Evolutionary conservation across 2,797 vertebrate species (phyloP), one percentile per base, ranked within the genome.

Genomic region (Acropternis orthonyx): DNA sequence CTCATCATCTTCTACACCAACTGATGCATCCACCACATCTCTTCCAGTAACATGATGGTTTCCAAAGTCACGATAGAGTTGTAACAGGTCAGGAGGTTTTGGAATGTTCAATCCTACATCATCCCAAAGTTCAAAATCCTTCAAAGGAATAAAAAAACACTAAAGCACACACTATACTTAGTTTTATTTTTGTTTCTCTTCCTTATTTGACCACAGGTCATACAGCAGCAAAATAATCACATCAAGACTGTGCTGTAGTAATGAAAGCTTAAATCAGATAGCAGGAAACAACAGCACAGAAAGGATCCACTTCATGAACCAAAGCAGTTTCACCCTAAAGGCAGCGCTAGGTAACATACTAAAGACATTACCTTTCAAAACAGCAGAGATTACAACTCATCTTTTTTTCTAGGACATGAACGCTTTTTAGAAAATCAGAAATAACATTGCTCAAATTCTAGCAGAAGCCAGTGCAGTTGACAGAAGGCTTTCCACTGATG

Each of bases 111-210:
- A 98, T 66, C 99, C 99, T 73, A 99, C 99, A 71, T 99, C 99
- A 96, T 99, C 99, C 99, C 99, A 99, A 91, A 99, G 96, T 97
- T 99, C 99, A 98, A 99, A 99, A 98, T 99, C 99, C 99, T 99
- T 95, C 37, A 94, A 96, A 95, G 85, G 66, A 87, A 87, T 73
- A 85, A 61, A 78, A 78, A 96, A 32, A 77, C 92, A 83, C 54
- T n/a, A 39, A 91, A 69, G 19, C 22, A 83, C 13, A 87, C 28
- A 34, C 73, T 15, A 88, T 7, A 78, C 8, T 76, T 65, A 4
- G 34, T 77, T 79, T 80, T 66, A 18, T 52, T 87, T 73, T 85
- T 0, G 1, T 54, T 85, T 93, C 34, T 68, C 24, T n/a, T 95
- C 23, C 73, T 84, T n/a, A 36, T 48, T 55, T 89, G 46, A 76